Evolutionary conservation across 1,140 invertebrate genomes (phyloP).

Genomic region (Pteromalus puparum): DNA sequence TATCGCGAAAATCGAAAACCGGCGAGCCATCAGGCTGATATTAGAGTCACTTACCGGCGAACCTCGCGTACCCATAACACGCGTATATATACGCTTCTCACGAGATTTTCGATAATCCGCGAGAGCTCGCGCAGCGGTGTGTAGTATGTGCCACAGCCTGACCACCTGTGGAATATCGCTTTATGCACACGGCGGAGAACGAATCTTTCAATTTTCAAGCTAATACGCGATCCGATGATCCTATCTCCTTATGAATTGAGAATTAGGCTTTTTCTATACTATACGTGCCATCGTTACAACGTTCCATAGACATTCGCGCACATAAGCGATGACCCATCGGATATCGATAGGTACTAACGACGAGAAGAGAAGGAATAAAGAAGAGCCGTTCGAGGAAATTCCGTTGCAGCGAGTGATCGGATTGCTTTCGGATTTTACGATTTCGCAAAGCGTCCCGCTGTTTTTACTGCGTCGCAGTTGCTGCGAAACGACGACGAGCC

Average conservation of each 20-base stretch:
- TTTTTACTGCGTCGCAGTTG: not conserved
- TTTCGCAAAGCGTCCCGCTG: not conserved
- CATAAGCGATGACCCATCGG: not conserved
- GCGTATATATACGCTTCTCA: not conserved
- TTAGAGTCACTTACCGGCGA: not conserved
- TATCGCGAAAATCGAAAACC: not conserved
- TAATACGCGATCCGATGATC: not conserved
- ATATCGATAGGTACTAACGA: not conserved
- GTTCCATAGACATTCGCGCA: not conserved
- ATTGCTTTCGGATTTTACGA: not conserved
- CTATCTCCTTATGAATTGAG: not conserved
- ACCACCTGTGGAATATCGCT: conserved; percentile 32
- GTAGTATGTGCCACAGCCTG: not conserved
- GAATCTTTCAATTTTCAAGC: not conserved
- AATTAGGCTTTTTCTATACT: not conserved
- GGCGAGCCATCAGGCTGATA: not conserved
- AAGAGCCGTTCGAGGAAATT: not conserved
- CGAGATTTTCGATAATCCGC: conserved; percentile 35
- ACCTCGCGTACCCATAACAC: not conserved
- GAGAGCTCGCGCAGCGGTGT: not conserved
- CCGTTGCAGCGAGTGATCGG: not conserved
- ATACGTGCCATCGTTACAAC: not conserved
- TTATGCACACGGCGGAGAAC: not conserved
- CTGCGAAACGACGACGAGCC: not conserved
- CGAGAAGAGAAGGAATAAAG: not conserved